Base-by-base conservation (phyloP, 1,140 invertebrate genomes). In the Asbolus verrucosus region DNA sequence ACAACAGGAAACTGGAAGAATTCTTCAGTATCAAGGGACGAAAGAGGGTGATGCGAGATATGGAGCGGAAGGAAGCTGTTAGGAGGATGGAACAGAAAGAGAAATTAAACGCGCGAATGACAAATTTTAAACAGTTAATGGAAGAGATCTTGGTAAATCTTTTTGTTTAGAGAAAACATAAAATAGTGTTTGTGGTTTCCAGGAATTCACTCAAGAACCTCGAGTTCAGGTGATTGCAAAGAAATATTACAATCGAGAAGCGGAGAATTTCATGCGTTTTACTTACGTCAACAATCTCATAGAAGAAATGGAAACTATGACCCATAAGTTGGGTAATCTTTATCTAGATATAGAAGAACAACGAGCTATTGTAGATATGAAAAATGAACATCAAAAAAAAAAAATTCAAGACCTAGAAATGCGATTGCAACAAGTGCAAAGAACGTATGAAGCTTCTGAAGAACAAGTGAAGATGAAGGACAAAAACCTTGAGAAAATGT, bases 221-320 rank as follows among this genome's bases (percentile, higher is more conserved):
- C 89, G 94, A 75, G 86, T 94, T 1, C 89, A 94, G 69, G 87
- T 88, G 15, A 83, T 96, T n/a, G 90, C 91, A 3, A 86, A 87
- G 6, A 85, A 90, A 73, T 96, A 93, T 81, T 87, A 91, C 11
- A 90, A 92, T 41, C 91, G 93, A 72, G 94, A 97, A 78, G 93
- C 96, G 76, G 91, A 93, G 76, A 97, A 97, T 83, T 97, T 96
- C 83, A 93, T 94, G 0, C 84, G 95, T 0, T 97, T 97, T 80
- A 96, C 92, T 80, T 96, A 95, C 78, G 94, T 97, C 0, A 96
- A 96, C 79, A 94, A 96, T 80, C 84, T 96, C 14, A 95, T 94
- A 78, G 92, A 91, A 75, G 93, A 96, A 79, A 82, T 93, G 9
- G 94, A 95, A 78, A 83, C 87, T 82, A 15, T 78, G 9, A 77